Conservation (phyloP, 1,140 invertebrate species). For the Ceratosolen fusciceps region DNA sequence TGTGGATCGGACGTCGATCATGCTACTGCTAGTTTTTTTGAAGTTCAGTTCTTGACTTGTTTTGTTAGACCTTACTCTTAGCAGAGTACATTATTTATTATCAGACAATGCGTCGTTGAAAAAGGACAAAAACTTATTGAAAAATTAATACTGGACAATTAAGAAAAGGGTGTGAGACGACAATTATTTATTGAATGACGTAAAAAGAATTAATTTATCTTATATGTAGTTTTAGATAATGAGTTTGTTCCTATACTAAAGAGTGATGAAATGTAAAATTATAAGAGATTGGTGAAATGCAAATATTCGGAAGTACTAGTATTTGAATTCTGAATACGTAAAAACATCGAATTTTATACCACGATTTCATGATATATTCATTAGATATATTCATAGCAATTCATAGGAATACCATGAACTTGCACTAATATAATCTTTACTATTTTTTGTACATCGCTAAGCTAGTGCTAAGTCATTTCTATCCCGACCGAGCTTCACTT, state of each 20-base stretch:
- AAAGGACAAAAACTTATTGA: constrained; percentile 35
- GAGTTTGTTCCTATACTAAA: too few relatives aligned
- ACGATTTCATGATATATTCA: too few relatives aligned
- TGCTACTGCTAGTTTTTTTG: constrained; percentile 17
- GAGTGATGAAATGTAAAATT: constrained; percentile 5
- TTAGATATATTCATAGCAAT: too few relatives aligned
- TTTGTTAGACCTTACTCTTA: neutral
- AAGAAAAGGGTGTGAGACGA: neutral
- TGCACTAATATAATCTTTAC: constrained; percentile 23
- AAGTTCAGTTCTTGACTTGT: constrained; percentile 29
- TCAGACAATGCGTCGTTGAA: constrained; percentile 11
- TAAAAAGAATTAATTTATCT: neutral
- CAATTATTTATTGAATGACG: neutral
- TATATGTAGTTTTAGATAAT: too few relatives aligned
- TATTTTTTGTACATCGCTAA: neutral
- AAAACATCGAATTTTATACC: too few relatives aligned
- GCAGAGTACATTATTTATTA: constrained; percentile 14
- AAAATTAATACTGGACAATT: neutral
- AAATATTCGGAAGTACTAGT: too few relatives aligned
- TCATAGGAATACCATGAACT: constrained; percentile 28
- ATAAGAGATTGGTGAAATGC: neutral
- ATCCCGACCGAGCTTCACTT: too few relatives aligned
- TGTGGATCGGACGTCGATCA: neutral
- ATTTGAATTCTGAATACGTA: too few relatives aligned
- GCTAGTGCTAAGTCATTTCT: neutral